Percentiles rank a stretch among this genome's conserved stretches.
Conservation (phyloP, 2,113 vertebrate species). For the Epinephelus cyanopodus region DNA sequence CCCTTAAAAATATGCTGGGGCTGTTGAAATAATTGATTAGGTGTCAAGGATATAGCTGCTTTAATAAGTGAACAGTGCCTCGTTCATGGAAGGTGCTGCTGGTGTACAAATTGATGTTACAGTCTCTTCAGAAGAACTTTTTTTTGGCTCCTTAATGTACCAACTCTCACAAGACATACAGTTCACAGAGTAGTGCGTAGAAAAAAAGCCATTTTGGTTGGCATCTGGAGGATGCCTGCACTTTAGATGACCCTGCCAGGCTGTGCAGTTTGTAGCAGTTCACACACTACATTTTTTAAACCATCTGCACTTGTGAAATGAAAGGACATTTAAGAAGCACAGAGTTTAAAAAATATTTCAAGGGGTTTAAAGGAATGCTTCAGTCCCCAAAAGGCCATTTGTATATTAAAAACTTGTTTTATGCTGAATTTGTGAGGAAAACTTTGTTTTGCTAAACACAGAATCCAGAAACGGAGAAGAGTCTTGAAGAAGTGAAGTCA, state of each 20-base stretch:
- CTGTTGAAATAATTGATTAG: constrained; percentile 32
- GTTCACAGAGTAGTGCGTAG: background rate
- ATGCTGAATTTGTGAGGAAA: too few relatives aligned
- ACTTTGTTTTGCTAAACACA: too few relatives aligned
- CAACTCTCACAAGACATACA: constrained; percentile 25
- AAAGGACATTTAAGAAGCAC: background rate
- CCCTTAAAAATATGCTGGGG: background rate
- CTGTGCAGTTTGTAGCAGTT: constrained; percentile 13
- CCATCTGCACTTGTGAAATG: background rate
- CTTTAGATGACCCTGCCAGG: constrained; percentile 39
- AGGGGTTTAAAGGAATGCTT: background rate
- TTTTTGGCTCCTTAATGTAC: background rate
- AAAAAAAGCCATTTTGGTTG: constrained; percentile 9
- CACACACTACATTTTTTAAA: constrained; percentile 13
- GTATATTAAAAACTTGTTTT: too few relatives aligned
- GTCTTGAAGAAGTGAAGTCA: too few relatives aligned
- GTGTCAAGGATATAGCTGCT: constrained; percentile 7
- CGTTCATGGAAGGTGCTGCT: constrained; percentile 6
- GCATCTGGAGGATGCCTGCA: constrained; percentile 16
- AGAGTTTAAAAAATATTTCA: background rate
- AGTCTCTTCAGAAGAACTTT: background rate
- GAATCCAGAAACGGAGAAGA: too few relatives aligned
- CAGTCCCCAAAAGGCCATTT: too few relatives aligned
- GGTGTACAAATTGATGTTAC: constrained; percentile 30
- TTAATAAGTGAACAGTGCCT: constrained; percentile 32